phyloP scores from a whole-genome alignment of 1,140 invertebrate genomes.

The Anastrepha ludens region DNA sequence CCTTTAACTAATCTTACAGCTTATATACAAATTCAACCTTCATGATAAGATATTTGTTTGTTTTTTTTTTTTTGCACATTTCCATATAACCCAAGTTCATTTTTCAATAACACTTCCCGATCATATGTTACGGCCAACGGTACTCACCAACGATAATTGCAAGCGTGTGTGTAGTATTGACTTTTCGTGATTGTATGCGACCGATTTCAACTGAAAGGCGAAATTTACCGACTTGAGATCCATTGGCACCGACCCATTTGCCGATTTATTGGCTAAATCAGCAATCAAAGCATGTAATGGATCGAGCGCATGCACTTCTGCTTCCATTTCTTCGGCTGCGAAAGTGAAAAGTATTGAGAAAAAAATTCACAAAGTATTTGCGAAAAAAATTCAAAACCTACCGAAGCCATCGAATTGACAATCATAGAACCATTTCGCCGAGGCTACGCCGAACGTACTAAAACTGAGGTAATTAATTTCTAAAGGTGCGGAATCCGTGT shows the following conservation, averaged over 20 bases:
- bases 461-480: conserved; percentile 68
- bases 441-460: conserved; percentile 65
- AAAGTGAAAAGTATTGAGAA: not conserved
- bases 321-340: conserved; percentile 59
- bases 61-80: not conserved
- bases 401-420: conserved; percentile 68
- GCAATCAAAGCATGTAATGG: conserved; percentile 58
- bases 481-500: conserved; percentile 61
- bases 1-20: too few species aligned
- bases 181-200: conserved; percentile 63
- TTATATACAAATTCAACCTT: too few species aligned
- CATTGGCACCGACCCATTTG: conserved; percentile 63
- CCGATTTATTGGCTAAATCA: conserved; percentile 58
- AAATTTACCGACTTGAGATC: conserved; percentile 65
- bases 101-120: not conserved
- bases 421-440: conserved; percentile 70
- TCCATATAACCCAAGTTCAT: not conserved
- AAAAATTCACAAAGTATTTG: not conserved
- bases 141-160: conserved; percentile 62
- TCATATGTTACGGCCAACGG: not conserved
- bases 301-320: not conserved
- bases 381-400: conserved; percentile 55
- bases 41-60: too few species aligned
- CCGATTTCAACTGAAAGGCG: conserved; percentile 63
- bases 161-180: conserved; percentile 63